These are phyloP conservation scores for Lordiphosa mommai DNA, from an alignment of 1,140 invertebrate species.

Conservation along the genomic window DNA sequence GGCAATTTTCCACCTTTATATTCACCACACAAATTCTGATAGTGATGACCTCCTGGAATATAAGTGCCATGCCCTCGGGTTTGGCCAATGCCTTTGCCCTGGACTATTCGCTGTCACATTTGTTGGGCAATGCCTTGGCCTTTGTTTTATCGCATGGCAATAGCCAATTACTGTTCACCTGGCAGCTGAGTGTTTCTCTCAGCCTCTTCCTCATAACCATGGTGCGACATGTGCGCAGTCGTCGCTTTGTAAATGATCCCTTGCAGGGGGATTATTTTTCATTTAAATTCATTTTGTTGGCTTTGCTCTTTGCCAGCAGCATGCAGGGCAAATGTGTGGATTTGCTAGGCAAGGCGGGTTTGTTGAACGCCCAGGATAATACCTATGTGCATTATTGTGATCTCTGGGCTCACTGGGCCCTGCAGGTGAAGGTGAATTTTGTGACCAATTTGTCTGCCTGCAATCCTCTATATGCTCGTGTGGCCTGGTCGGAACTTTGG, in stretches of 20 bases:
- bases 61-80: conserved; percentile 28
- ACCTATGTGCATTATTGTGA: conserved; percentile 50
- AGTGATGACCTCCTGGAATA: conserved; percentile 56
- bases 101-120: conserved; percentile 67
- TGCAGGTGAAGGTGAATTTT: conserved; percentile 66
- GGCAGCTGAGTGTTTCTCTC: conserved; percentile 56
- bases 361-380: conserved; percentile 36
- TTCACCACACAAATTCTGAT: conserved; percentile 73
- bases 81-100: conserved; percentile 54
- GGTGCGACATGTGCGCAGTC: conserved; percentile 36
- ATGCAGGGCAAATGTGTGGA: conserved; percentile 57
- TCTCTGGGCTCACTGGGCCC: conserved; percentile 60
- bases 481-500: conserved; percentile 64
- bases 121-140: conserved; percentile 57
- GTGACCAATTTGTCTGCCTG: conserved; percentile 63
- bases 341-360: conserved; percentile 46
- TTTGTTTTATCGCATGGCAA: conserved; percentile 69
- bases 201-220: conserved; percentile 56
- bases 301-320: conserved; percentile 52
- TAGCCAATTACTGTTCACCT: conserved; percentile 59
- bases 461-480: conserved; percentile 57
- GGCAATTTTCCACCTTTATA: conserved; percentile 74
- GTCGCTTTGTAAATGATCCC: conserved; percentile 21
- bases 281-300: conserved; percentile 56
- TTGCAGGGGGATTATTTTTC: conserved; percentile 50